Evolutionary conservation across 2,113 vertebrate genomes (phyloP), one percentile per base, ranked within the genome.

Genomic region (Mionectes macconnelli): DNA sequence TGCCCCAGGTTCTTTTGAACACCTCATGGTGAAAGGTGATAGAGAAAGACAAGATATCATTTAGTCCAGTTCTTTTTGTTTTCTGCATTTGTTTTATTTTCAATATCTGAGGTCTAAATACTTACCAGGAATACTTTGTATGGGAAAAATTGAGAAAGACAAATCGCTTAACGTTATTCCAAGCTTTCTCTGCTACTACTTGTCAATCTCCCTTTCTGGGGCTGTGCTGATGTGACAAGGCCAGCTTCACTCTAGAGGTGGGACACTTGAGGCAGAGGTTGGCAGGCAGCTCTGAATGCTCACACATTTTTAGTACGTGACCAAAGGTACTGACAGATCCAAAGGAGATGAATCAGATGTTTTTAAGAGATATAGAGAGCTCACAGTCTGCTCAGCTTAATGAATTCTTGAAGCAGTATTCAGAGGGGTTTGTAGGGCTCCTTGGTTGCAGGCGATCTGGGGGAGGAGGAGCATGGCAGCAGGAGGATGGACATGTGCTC

Each of bases 371-470:
- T n/a, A 10, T 15, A 60, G 69, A 76, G 47, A 39, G 17, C 30
- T 9, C 60, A 10, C 22, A 4, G 0, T 13, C 39, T 14, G 31
- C 5, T 10, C 18, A 59, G 44, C 28, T 23, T 10, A 18, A 23
- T 17, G 28, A 70, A 16, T 9, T 9, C 16, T 30, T 50, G 23
- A 42, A 33, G 64, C 30, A 44, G 18, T 7, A 0, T 45, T 50
- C 7, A 4, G 7, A 25, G n/a, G 19, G 28, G 3, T 15, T 0
- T 3, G 2, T 4, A 10, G 37, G 44, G 14, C n/a, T 30, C 23
- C 25, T 19, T 0, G 3, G 31, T 0, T 63, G 53, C 31, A 14
- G 13, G n/a, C 8, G 0, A 5, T 30, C 39, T 14, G 19, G 30
- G 24, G 42, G 42, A 64, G 53, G 56, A 90, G 68, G 53, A 8